Base-by-base conservation (phyloP, 2,888 invertebrate genomes). In the Elysia crispata region DNA sequence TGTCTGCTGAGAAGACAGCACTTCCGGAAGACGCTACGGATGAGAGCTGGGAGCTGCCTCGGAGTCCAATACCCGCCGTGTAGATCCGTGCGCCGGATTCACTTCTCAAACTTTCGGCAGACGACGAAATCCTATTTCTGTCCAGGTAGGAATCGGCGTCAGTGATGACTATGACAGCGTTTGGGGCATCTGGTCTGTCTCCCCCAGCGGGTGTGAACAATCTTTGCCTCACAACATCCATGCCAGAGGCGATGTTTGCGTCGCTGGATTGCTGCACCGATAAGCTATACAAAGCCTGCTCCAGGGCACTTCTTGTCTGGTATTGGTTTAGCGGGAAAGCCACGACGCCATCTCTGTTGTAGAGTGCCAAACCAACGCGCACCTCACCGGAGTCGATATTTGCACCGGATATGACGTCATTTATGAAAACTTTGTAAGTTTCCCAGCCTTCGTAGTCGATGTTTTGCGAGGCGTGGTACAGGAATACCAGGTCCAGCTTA, bases 291-390 rank as follows among this genome's bases (percentile, higher is more conserved):
- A 41, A 11, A 3, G 41, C 41, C 41, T 3, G 5, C 41, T 41
- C 41, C 5, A 41, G 41, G 5, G 3, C 41, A 6, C 82, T 69
- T 13, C 83, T 83, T 1, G 77, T 57, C 20, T 83, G 83, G 11
- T 86, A 84, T 49, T 85, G 75, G 79, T 88, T 87, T 28, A 89
- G 49, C n/a, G 87, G 86, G 33, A 89, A 83, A 11, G 87, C 83
- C 31, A 88, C 80, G 66, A 88, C 87, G 0, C 86, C 86, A n/a
- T 83, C 33, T 20, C 84, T 83, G 20, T 84, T 84, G 13, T 66
- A 87, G 87, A 82, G 33, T 78, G 91, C 89, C 5, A 91, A 74
- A 28, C 88, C 88, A 83, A 86, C 88, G 77, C 89, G 83, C 1
- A 86, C 84, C 41, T 83, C 81, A 1, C 84, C 84, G 3, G 69